Conservation (phyloP, 1,140 invertebrate genomes). For the Drosophila sp. region DNA sequence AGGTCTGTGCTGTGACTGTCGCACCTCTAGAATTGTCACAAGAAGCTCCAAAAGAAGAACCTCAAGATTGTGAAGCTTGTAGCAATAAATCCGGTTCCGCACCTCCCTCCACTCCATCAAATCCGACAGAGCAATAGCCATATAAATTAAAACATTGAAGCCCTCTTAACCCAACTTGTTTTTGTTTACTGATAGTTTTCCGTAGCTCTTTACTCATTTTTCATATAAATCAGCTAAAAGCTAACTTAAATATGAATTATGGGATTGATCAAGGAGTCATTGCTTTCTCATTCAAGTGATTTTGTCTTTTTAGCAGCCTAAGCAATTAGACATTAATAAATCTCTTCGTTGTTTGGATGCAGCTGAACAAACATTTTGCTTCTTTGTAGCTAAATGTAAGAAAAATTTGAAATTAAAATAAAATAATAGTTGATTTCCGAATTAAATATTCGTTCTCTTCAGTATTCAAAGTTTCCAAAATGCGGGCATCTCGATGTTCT, state of each 20-base stretch:
- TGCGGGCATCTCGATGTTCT: slow-evolving; percentile 16
- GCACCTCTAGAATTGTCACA: not conserved
- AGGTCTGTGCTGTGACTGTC: not conserved
- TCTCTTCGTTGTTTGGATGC: not conserved
- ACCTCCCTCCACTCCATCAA: not conserved
- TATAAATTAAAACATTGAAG: not conserved
- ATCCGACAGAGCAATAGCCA: not conserved
- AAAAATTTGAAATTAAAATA: no score
- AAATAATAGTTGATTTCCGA: no score
- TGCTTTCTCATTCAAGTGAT: not conserved
- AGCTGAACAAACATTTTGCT: not conserved
- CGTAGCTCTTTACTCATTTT: no score
- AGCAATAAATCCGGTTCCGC: not conserved
- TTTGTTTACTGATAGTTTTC: not conserved
- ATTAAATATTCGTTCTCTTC: no score
- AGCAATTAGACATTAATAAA: no score
- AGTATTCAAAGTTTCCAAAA: not conserved
- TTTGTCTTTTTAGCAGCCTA: no score
- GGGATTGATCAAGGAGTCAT: not conserved
- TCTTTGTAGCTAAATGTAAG: not conserved
- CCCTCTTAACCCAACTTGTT: not conserved
- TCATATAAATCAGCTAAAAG: no score
- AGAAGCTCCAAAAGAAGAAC: not conserved
- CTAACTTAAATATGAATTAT: no score
- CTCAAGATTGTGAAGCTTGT: slow-evolving; percentile 3